phyloP scores from a whole-genome alignment of 2,797 vertebrate genomes.

The Pteropus rufus region DNA sequence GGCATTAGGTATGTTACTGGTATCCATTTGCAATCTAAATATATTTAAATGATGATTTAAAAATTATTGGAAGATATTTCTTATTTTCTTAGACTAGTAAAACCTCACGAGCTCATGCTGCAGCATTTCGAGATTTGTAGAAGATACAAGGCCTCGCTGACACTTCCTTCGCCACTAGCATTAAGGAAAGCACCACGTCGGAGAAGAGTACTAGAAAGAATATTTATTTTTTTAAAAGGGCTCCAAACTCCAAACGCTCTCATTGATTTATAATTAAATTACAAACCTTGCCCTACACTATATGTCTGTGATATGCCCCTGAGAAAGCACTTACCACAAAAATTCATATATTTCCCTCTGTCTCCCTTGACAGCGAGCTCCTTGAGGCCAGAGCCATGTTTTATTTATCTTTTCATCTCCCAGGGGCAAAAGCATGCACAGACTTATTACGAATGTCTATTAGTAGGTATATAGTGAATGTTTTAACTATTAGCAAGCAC shows the following conservation, averaged over 20 bases:
- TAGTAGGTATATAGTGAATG: not conserved
- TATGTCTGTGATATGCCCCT: not conserved
- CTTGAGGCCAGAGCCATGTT: not conserved
- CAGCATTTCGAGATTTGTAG: not conserved
- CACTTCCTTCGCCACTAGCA: not conserved
- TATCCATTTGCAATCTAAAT: not conserved
- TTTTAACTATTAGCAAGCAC: not conserved
- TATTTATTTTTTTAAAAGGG: not conserved
- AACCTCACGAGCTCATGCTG: not conserved
- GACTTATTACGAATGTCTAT: not conserved
- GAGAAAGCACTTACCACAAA: slow-evolving; percentile 7
- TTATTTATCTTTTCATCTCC: not conserved
- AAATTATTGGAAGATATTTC: not conserved
- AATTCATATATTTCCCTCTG: not conserved
- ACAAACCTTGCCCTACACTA: not conserved
- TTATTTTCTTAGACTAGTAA: not conserved
- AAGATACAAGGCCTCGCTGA: not conserved
- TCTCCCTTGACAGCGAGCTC: not conserved
- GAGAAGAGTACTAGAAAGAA: not conserved
- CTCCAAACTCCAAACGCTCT: not conserved
- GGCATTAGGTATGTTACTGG: not conserved
- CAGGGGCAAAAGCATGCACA: not conserved
- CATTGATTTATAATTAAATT: not conserved
- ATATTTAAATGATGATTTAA: not conserved
- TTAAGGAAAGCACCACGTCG: accelerated